Evolutionary conservation across 2,797 vertebrate species (phyloP), one percentile per base, ranked within the genome.

Genomic region (Knipowitschia caucasica): DNA sequence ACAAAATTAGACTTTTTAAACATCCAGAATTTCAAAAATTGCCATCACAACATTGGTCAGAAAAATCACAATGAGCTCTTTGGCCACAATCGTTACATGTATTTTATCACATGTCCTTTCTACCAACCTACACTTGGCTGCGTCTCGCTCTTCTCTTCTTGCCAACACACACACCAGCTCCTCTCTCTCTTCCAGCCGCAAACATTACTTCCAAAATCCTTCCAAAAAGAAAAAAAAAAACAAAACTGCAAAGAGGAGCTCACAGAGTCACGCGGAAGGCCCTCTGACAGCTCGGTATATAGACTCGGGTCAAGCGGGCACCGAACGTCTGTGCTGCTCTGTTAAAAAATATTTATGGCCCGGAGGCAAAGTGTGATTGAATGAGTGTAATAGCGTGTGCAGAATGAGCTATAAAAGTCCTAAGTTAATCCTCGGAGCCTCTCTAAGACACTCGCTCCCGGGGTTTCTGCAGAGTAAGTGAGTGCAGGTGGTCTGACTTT

Each of bases 401-500:
- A 78, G 74, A 63, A 67, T 71, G 64, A 81, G 82, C 81, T 45
- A 76, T 87, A 88, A 88, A 86, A 87, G 71, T 59, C 59, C 83
- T 83, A 86, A 88, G 73, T 81, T 81, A 85, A 89, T 88, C 84
- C 66, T 77, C 56, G 18, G 73, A 78, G 72, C 79, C 75, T 71
- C 42, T 76, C 75, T 74, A 71, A 66, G 78, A 75, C 77, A 62
- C 73, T 72, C 63, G 52, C 67, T 76, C 66, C 71, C 50, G 75
- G 71, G 71, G 78, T 78, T 44, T 72, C 75, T 75, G 67, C 69
- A 71, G 64, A 38, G 14, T 88, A 87, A 87, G 83, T 85, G 69
- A 83, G 70, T 77, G 80, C 89, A 90, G 84, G 86, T 89, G 86
- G 86, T 86, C 84, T 73, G 24, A 18, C 64, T 66, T 71, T 45